Evolutionary conservation across 1,140 invertebrate genomes (phyloP).

Genomic region (Apis cerana): DNA sequence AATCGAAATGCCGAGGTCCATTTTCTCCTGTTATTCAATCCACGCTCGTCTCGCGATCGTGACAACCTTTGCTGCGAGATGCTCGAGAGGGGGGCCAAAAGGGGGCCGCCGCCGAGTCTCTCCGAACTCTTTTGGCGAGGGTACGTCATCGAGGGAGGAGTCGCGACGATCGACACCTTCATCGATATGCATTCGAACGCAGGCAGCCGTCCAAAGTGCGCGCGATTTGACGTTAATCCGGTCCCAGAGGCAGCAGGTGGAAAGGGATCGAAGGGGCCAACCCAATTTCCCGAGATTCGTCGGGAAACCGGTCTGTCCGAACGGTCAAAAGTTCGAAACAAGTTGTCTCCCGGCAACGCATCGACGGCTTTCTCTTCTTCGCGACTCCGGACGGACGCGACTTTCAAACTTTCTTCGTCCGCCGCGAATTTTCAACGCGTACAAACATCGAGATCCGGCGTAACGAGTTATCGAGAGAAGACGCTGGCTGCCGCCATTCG

Average conservation of each 20-base stretch:
- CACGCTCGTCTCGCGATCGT: not conserved
- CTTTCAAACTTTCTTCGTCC: too few species aligned
- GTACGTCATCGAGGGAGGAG: not conserved
- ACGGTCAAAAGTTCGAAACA: conserved; percentile 24
- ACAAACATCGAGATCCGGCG: too few species aligned
- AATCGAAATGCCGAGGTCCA: conserved; percentile 2
- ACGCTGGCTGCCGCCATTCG: not conserved
- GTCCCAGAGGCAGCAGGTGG: not conserved
- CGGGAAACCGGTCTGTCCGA: not conserved
- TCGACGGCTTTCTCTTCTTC: not conserved
- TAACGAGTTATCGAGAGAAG: not conserved
- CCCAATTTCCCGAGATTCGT: conserved; percentile 34
- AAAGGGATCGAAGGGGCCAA: conserved; percentile 15
- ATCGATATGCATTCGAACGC: conserved; percentile 55
- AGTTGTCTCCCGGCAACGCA: too few species aligned
- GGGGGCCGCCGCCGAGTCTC: too few species aligned
- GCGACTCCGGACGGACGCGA: too few species aligned
- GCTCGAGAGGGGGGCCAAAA: not conserved
- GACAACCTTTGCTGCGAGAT: not conserved
- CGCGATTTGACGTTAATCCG: conserved; percentile 52
- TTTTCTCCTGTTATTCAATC: not conserved
- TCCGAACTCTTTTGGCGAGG: not conserved
- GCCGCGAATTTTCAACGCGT: not conserved
- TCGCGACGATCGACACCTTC: conserved; percentile 56
- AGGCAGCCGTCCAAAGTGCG: conserved; percentile 37